phyloP scores from a whole-genome alignment of 2,113 vertebrate species.

The Coryphaenoides rupestris region DNA sequence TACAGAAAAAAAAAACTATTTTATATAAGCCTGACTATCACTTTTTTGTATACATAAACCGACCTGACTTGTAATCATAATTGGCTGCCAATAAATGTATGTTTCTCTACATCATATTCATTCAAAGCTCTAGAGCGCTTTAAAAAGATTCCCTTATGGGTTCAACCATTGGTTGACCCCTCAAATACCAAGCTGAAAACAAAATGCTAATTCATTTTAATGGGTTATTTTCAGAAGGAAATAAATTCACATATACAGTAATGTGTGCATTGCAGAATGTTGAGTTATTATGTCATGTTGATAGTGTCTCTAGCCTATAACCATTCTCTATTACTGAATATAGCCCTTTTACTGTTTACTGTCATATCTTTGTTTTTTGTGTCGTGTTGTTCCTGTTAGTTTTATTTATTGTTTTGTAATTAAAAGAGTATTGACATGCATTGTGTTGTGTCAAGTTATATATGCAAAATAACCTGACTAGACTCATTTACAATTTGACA shows the following conservation, averaged over 20 bases:
- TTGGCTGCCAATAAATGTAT: too few relatives aligned
- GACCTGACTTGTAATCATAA: too few relatives aligned
- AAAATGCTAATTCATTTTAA: neutral
- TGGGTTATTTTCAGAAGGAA: neutral
- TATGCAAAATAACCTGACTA: neutral
- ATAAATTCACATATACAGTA: neutral
- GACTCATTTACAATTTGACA: too few relatives aligned
- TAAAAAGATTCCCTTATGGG: too few relatives aligned
- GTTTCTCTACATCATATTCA: too few relatives aligned
- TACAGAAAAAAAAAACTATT: neutral
- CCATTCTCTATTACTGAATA: conserved; percentile 14
- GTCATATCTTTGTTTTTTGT: conserved; percentile 41
- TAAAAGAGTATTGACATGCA: conserved; percentile 42
- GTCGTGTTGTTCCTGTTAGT: conserved; percentile 33
- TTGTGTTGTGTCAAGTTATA: conserved; percentile 22
- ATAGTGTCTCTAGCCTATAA: conserved; percentile 36
- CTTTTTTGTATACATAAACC: too few relatives aligned
- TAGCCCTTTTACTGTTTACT: conserved; percentile 9
- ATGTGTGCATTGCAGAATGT: neutral
- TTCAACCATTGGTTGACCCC: too few relatives aligned
- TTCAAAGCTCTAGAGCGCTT: too few relatives aligned
- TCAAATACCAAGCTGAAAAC: neutral
- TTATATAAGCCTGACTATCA: too few relatives aligned
- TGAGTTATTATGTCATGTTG: conserved; percentile 19
- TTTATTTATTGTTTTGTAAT: conserved; percentile 75